Evolutionary conservation across 92 coral and sea anemone genomes (phyloP).

Genomic region (Umimayanthus chanpuru): DNA sequence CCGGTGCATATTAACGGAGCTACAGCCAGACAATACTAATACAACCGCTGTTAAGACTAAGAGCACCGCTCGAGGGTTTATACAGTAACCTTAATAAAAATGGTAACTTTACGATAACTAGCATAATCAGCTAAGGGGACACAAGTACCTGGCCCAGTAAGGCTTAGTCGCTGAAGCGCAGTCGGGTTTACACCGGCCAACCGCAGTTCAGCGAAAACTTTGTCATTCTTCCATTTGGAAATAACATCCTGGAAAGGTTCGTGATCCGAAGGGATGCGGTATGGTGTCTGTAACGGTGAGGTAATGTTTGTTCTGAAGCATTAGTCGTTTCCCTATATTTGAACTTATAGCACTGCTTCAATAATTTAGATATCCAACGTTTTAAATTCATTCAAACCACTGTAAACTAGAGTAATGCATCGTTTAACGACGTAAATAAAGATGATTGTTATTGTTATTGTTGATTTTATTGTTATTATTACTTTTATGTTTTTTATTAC

Average conservation of each 20-base stretch:
- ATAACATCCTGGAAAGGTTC: slow-evolving; percentile 17
- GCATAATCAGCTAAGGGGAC: too few species aligned
- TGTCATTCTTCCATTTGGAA: not conserved
- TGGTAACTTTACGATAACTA: too few species aligned
- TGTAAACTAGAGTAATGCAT: too few species aligned
- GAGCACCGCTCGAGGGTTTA: not conserved
- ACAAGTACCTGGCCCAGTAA: not conserved
- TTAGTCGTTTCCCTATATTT: too few species aligned
- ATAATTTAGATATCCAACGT: too few species aligned
- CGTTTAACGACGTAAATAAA: too few species aligned
- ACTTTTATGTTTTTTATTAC: too few species aligned
- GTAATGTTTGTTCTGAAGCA: not conserved
- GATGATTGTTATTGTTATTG: too few species aligned
- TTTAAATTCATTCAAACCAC: too few species aligned
- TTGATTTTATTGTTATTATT: too few species aligned
- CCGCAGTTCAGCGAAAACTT: slow-evolving; percentile 2
- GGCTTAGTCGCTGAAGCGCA: not conserved
- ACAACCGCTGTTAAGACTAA: not conserved
- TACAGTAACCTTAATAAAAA: not conserved
- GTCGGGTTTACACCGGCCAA: slow-evolving; percentile 4
- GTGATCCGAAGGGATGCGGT: slow-evolving; percentile 13
- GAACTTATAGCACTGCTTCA: too few species aligned
- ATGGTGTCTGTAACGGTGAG: not conserved
- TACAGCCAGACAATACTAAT: not conserved
- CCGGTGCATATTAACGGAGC: too few species aligned